These are phyloP conservation scores for Tyrannus savana DNA, from an alignment of 2,113 vertebrate genomes.

Conservation along the genomic window DNA sequence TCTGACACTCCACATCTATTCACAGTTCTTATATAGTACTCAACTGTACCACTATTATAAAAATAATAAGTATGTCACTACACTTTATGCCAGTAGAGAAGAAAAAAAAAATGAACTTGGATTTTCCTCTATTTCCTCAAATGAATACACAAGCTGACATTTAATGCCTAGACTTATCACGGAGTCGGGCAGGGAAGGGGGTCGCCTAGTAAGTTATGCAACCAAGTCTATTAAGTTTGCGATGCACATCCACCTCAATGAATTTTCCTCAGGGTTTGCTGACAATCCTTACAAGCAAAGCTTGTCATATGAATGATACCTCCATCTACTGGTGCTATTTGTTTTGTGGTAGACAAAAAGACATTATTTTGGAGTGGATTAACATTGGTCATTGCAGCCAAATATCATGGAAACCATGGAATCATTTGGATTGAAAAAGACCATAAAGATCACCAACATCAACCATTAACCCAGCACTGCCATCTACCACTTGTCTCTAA, in stretches of 20 bases:
- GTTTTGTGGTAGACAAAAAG: slow-evolving; percentile 57
- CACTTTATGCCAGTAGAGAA: not conserved
- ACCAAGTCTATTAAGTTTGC: slow-evolving; percentile 55
- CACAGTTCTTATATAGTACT: not conserved
- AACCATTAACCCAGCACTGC: not conserved
- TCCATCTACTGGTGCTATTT: slow-evolving; percentile 28
- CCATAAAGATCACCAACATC: not conserved
- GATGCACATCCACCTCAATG: slow-evolving; percentile 28
- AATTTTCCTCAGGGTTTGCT: slow-evolving; percentile 35
- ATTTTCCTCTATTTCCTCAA: not conserved
- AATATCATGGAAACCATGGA: slow-evolving; percentile 43
- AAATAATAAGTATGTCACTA: not conserved
- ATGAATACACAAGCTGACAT: not conserved
- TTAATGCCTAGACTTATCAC: not conserved
- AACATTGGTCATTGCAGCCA: slow-evolving; percentile 43
- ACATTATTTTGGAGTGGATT: slow-evolving; percentile 66
- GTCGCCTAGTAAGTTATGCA: slow-evolving; percentile 34
- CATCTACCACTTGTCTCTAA: not conserved
- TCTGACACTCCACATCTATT: not conserved
- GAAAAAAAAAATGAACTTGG: not conserved
- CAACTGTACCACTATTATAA: not conserved
- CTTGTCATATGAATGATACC: slow-evolving; percentile 1
- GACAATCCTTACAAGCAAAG: slow-evolving; percentile 14
- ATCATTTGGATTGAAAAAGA: not conserved
- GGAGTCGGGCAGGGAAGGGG: not conserved